These are phyloP conservation scores for Gymnocephalus cernua DNA, from an alignment of 2,113 vertebrate species.

Conservation along the genomic window DNA sequence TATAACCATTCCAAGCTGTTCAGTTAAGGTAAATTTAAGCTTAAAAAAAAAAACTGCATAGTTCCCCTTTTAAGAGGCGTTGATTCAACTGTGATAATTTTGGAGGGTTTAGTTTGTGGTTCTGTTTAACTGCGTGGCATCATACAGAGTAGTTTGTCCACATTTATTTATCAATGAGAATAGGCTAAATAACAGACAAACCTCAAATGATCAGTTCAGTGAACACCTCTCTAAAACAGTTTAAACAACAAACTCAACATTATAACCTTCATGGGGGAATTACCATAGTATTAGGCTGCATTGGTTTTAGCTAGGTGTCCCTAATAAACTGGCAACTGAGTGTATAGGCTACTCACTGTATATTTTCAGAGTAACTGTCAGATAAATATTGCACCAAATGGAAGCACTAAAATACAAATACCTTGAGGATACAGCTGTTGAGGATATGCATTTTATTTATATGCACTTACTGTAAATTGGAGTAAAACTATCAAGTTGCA, in stretches of 20 bases:
- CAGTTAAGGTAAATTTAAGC: too few relatives aligned
- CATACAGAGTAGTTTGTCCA: not conserved
- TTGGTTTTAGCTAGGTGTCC: not conserved
- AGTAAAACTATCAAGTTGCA: not conserved
- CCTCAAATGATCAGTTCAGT: too few relatives aligned
- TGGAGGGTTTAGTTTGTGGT: too few relatives aligned
- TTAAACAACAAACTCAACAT: not conserved
- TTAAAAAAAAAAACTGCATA: too few relatives aligned
- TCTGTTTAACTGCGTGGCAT: not conserved
- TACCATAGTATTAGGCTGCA: not conserved
- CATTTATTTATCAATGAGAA: not conserved
- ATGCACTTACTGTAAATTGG: not conserved
- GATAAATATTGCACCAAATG: not conserved
- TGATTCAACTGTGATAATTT: too few relatives aligned
- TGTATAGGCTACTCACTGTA: not conserved
- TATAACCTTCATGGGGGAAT: not conserved
- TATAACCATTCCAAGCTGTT: too few relatives aligned
- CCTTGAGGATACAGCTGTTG: not conserved
- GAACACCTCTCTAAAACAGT: not conserved
- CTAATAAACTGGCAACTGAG: not conserved
- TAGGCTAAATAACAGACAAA: not conserved
- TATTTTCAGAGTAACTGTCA: too few relatives aligned
- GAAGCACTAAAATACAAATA: not conserved
- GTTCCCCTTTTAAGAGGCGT: too few relatives aligned
- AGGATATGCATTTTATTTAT: not conserved